These are phyloP conservation scores for Etheostoma perlongum DNA, from an alignment of 2,797 vertebrate genomes.

Conservation along the genomic window DNA sequence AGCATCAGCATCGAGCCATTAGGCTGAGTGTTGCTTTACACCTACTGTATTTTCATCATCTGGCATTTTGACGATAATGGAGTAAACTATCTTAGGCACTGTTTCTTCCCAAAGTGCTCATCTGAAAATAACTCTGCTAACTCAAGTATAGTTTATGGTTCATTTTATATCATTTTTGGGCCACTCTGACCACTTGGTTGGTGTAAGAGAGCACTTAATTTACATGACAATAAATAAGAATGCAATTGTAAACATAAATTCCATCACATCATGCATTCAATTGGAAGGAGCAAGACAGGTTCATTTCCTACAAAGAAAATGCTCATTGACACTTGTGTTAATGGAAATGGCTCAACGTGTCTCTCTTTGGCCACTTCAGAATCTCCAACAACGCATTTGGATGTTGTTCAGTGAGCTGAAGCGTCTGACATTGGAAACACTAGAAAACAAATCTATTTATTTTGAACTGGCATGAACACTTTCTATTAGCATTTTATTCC, in stretches of 20 bases:
- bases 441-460: neutral
- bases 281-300: neutral
- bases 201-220: neutral
- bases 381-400: neutral
- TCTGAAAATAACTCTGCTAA: conserved; percentile 19
- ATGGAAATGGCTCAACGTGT: neutral
- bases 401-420: conserved; percentile 16
- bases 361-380: neutral
- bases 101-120: conserved; percentile 32
- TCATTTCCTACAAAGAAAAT: neutral
- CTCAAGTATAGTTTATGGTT: conserved; percentile 27
- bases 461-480: neutral
- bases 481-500: neutral
- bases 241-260: neutral
- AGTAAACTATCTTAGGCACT: conserved; percentile 46
- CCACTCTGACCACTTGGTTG: neutral
- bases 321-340: neutral
- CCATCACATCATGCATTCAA: neutral
- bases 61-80: conserved; percentile 63
- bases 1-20: conserved; percentile 71
- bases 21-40: conserved; percentile 72
- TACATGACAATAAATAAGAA: conserved; percentile 2
- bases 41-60: conserved; percentile 69
- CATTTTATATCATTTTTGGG: conserved; percentile 18
- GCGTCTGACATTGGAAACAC: neutral